These are phyloP conservation scores for Distichodus sexfasciatus DNA, from an alignment of 2,797 vertebrate genomes.

Conservation along the genomic window DNA sequence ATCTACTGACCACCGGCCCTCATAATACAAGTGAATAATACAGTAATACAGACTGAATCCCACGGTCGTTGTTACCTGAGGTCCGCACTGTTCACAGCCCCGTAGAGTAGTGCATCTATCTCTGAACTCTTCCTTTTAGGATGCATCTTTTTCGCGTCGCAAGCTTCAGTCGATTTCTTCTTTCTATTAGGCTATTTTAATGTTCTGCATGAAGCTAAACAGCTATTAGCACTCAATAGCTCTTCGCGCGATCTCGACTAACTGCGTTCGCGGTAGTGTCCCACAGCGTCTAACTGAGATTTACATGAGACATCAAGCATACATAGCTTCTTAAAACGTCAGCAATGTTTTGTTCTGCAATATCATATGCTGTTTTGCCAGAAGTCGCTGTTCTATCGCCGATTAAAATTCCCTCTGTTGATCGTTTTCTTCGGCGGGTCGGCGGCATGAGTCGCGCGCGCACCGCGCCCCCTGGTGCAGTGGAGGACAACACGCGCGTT, in stretches of 20 bases:
- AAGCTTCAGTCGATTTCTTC: not conserved
- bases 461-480: conserved; percentile 21
- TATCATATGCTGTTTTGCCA: no score
- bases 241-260: no score
- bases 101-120: not conserved
- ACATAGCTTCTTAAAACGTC: no score
- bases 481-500: no score
- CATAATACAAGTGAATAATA: no score
- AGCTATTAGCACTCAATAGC: not conserved
- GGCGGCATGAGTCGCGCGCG: no score
- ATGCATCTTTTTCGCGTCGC: not conserved
- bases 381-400: not conserved
- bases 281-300: no score
- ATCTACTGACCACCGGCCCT: not conserved
- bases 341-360: no score
- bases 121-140: not conserved
- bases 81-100: conserved; percentile 19
- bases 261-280: no score
- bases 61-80: no score
- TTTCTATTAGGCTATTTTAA: not conserved
- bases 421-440: not conserved
- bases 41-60: no score
- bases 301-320: no score
- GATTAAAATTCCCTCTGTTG: conserved; percentile 34
- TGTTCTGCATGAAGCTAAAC: not conserved